These are phyloP conservation scores for Iphiclides podalirius DNA, from an alignment of 2,888 invertebrate genomes.

Conservation along the genomic window DNA sequence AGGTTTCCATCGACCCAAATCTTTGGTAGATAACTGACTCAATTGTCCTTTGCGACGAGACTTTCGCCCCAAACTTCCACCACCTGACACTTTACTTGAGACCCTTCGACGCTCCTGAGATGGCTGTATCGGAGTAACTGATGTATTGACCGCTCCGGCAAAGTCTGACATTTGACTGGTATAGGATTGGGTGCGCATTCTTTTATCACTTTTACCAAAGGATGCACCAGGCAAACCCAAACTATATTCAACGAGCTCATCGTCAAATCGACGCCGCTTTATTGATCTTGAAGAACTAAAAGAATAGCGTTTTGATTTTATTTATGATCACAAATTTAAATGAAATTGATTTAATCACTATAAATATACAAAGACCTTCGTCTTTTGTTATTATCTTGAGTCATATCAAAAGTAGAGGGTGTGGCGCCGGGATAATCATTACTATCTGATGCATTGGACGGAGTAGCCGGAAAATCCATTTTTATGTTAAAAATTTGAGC, in stretches of 20 bases:
- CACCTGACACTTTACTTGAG: constrained; percentile 62
- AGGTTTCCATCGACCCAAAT: constrained; percentile 97
- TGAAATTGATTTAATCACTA: neutral
- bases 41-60: constrained; percentile 83
- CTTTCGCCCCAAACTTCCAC: constrained; percentile 64
- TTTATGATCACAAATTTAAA: neutral
- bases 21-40: constrained; percentile 87
- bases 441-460: constrained; percentile 63
- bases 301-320: neutral
- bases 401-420: constrained; percentile 53
- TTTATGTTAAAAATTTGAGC: neutral
- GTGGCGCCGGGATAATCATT: constrained; percentile 62
- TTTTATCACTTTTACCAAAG: constrained; percentile 66
- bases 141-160: constrained; percentile 38
- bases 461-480: constrained; percentile 70
- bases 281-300: constrained; percentile 94
- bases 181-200: constrained; percentile 72
- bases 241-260: constrained; percentile 97
- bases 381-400: constrained; percentile 69
- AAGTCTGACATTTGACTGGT: constrained; percentile 77
- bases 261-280: constrained; percentile 96
- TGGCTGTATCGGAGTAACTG: constrained; percentile 42
- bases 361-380: constrained; percentile 52
- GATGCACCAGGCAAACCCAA: constrained; percentile 83
- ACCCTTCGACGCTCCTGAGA: constrained; percentile 52